Evolutionary conservation across 1,140 invertebrate species (phyloP).

Genomic region (Tetramorium parvispinum): DNA sequence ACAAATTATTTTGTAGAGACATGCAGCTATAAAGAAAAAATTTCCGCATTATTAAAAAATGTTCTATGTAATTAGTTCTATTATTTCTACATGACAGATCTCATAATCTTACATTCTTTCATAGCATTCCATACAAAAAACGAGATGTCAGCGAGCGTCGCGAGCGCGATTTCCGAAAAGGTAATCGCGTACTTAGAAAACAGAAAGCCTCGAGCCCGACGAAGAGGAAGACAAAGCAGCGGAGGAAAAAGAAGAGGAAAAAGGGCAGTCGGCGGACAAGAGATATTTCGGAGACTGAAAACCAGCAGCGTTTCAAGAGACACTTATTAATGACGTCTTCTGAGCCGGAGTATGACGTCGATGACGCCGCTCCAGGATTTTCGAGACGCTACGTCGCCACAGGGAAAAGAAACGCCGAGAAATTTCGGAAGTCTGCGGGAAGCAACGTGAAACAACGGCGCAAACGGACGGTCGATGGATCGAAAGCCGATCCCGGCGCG

Average conservation of each 20-base stretch:
- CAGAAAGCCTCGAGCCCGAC: slow-evolving; percentile 10
- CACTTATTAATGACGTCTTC: slow-evolving; percentile 60
- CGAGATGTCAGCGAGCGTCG: background rate
- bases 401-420: background rate
- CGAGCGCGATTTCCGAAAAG: slow-evolving; percentile 25
- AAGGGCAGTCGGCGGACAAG: slow-evolving; percentile 48
- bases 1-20: background rate
- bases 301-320: slow-evolving; percentile 59
- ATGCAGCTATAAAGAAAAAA: background rate
- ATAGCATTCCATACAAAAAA: background rate
- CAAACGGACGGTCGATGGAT: slow-evolving; percentile 33
- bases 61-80: background rate
- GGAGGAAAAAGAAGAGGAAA: slow-evolving; percentile 56
- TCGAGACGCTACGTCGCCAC: background rate
- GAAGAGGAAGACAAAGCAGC: slow-evolving; percentile 57
- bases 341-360: slow-evolving; percentile 44
- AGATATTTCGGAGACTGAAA: slow-evolving; percentile 29
- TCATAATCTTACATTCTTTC: slow-evolving; percentile 32
- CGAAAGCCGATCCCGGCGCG: slow-evolving; percentile 68
- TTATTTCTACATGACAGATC: slow-evolving; percentile 20
- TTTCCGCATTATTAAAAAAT: background rate
- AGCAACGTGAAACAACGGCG: background rate
- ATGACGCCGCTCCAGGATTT: slow-evolving; percentile 4
- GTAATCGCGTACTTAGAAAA: slow-evolving; percentile 27
- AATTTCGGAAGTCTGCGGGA: background rate